Conservation (phyloP, 1,140 invertebrate species). For the Megalopta genalis region DNA sequence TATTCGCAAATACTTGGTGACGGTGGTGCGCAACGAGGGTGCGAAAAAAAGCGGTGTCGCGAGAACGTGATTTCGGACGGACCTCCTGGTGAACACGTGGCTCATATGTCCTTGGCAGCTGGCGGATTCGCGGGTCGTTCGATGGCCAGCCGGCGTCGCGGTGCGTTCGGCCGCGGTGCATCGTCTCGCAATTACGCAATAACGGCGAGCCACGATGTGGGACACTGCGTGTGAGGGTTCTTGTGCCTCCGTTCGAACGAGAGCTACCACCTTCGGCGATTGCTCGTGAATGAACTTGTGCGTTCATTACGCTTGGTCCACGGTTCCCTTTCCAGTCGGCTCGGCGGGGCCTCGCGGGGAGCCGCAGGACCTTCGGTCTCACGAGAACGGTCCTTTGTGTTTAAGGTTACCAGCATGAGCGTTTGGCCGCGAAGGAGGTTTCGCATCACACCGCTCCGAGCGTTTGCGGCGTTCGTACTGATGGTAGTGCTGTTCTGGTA, state of each 20-base stretch:
- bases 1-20: constrained; percentile 43
- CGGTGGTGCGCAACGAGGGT: constrained; percentile 47
- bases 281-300: constrained; percentile 26
- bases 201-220: constrained; percentile 3
- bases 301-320: background rate
- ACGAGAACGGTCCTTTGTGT: constrained; percentile 17
- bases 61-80: constrained; percentile 37
- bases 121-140: background rate
- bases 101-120: constrained; percentile 51
- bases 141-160: background rate
- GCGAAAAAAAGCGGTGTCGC: constrained; percentile 51
- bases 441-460: constrained; percentile 71
- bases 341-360: too few relatives aligned
- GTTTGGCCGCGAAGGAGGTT: constrained; percentile 70
- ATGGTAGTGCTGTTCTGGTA: constrained; percentile 71
- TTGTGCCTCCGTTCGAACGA: background rate
- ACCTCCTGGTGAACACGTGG: constrained; percentile 49
- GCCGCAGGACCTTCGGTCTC: background rate
- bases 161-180: background rate
- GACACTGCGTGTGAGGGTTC: background rate
- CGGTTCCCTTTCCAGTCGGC: too few relatives aligned
- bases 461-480: constrained; percentile 63
- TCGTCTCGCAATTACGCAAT: constrained; percentile 33
- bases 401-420: constrained; percentile 67
- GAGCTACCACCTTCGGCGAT: background rate